These are phyloP conservation scores for Druon quercuslanigerum DNA, from an alignment of 1,140 invertebrate species.

Conservation along the genomic window DNA sequence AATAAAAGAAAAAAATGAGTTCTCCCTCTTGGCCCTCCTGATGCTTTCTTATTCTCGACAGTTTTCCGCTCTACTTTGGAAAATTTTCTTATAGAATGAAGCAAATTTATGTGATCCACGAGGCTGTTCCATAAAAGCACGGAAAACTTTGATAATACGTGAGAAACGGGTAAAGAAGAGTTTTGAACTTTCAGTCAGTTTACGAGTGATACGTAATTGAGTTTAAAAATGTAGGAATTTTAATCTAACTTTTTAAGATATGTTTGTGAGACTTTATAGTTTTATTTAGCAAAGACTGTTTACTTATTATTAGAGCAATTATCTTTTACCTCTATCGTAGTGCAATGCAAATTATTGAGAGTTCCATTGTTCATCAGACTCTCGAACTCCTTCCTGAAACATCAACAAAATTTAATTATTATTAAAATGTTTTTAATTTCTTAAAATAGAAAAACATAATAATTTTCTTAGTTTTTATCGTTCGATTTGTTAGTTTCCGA, in stretches of 20 bases:
- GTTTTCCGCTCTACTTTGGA: constrained; percentile 12
- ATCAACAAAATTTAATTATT: constrained; percentile 30
- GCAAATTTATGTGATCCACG: constrained; percentile 17
- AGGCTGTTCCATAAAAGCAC: neutral
- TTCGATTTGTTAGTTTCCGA: no score
- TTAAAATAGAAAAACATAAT: no score
- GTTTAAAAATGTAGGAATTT: no score
- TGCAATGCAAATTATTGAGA: constrained; percentile 43
- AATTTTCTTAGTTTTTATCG: no score
- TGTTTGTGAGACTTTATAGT: no score
- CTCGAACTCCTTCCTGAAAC: constrained; percentile 47
- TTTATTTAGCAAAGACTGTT: no score
- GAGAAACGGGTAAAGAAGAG: neutral
- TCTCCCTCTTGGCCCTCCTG: neutral
- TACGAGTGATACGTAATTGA: neutral
- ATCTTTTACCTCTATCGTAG: constrained; percentile 54
- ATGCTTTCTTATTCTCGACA: constrained; percentile 17
- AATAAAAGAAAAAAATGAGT: neutral
- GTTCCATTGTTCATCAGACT: constrained; percentile 57
- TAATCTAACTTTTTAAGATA: no score
- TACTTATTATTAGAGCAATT: no score
- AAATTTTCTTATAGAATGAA: constrained; percentile 3
- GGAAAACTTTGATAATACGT: constrained; percentile 13
- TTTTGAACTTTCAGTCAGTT: constrained; percentile 4
- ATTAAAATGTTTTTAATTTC: no score